These are phyloP conservation scores for Troilus luridus DNA, from an alignment of 2,888 invertebrate species.

Conservation along the genomic window DNA sequence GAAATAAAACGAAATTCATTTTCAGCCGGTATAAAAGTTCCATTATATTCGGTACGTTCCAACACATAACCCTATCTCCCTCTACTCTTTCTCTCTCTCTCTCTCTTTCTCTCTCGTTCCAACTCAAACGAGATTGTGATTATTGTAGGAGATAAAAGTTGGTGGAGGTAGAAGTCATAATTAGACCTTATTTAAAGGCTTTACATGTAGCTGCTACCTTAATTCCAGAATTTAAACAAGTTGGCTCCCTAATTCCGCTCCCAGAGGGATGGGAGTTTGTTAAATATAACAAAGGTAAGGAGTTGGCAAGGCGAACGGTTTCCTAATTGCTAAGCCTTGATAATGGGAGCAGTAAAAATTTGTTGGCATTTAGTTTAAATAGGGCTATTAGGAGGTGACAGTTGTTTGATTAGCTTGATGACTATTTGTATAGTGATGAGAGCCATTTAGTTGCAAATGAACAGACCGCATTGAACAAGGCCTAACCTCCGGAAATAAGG, in stretches of 20 bases:
- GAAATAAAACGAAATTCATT: not conserved
- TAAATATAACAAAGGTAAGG: not conserved
- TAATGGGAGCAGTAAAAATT: not conserved
- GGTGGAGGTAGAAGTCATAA: not conserved
- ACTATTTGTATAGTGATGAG: conserved; percentile 12
- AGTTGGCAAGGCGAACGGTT: not conserved
- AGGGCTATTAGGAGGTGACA: conserved; percentile 15
- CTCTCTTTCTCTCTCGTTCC: not conserved
- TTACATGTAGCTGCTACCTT: not conserved
- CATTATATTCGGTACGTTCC: not conserved
- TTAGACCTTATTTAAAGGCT: not conserved
- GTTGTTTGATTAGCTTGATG: conserved; percentile 27
- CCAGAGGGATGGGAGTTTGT: not conserved
- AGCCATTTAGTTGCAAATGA: conserved; percentile 27
- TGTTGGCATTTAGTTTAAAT: conserved; percentile 5
- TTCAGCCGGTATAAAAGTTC: not conserved
- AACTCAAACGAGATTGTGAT: not conserved
- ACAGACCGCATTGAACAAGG: not conserved
- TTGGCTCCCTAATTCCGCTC: not conserved
- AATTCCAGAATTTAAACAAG: not conserved
- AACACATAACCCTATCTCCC: not conserved
- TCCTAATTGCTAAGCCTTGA: not conserved
- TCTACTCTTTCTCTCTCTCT: too few species aligned
- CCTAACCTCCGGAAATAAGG: not conserved
- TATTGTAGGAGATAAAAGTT: conserved; percentile 9